Evolutionary conservation across 23 tunicate genomes (phyloP).

Genomic region (Corella eumyota): DNA sequence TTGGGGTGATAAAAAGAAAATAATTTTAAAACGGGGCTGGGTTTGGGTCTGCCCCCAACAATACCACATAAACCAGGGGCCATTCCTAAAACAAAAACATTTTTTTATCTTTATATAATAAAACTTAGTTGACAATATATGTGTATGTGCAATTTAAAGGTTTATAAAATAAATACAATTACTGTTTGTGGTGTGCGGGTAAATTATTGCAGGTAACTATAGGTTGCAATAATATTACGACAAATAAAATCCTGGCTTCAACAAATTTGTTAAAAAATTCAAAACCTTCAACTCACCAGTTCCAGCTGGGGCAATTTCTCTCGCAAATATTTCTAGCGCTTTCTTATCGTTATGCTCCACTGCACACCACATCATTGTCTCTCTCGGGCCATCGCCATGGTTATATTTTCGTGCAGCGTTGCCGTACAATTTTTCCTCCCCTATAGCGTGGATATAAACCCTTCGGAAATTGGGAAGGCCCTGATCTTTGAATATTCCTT

Average conservation of each 20-base stretch:
- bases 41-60: conserved; percentile 84
- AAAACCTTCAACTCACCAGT: too few species aligned
- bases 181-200: too few species aligned
- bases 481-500: conserved; percentile 15
- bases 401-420: conserved; percentile 39
- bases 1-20: conserved; percentile 76
- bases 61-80: conserved; percentile 93
- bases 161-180: background rate
- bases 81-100: conserved; percentile 51
- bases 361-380: conserved; percentile 70
- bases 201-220: too few species aligned
- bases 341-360: conserved; percentile 77
- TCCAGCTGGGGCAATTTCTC: conserved; percentile 90
- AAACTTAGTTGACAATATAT: background rate
- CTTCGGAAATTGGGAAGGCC: conserved; percentile 49
- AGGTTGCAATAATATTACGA: too few species aligned
- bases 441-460: conserved; percentile 74
- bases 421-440: conserved; percentile 61
- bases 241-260: too few species aligned
- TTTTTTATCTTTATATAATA: background rate
- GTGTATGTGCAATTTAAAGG: background rate
- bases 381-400: conserved; percentile 46
- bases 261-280: too few species aligned
- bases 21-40: conserved; percentile 57
- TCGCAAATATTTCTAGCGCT: conserved; percentile 62